Base-by-base conservation (phyloP, 2,888 invertebrate species). In the Julus scandinavius region DNA sequence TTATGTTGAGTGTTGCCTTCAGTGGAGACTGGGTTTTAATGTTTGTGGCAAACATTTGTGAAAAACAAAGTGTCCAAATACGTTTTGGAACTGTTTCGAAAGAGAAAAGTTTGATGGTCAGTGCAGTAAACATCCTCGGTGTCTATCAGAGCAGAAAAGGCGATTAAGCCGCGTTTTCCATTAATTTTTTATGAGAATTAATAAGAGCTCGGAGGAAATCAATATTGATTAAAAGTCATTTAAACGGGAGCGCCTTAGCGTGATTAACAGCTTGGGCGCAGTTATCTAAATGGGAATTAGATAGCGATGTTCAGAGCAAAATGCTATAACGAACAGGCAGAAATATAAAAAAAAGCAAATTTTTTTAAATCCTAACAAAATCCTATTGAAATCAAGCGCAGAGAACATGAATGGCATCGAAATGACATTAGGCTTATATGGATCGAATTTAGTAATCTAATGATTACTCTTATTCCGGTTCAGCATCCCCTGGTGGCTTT, bases 141-240 rank as follows among this genome's bases (percentile, higher is more conserved):
- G 29, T 7, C 0, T 20, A 72, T 9, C 29, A 20, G 72, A 29
- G 29, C 29, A 29, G 29, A 72, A 29, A 6, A 29, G 29, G 20
- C 72, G 72, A 72, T 72, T 5, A 20, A 72, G 29, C 20, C 7
- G 72, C 72, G 20, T 72, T 72, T 72, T 72, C 72, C 72, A 72
- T 72, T 72, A 72, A 72, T 72, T 72, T 72, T 72, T 72, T 72
- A 72, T 29, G 4, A 11, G 72, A 72, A 72, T 72, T 72, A 72
- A 72, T 72, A 29, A 72, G 72, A 72, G 20, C 72, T 29, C 9
- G 9, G 72, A 72, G 72, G 72, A 72, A 72, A 72, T 72, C 72
- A 72, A 72, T 72, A 72, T 72, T 72, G 72, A 72, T 72, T 72
- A 72, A 72, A 72, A 72, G 72, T 72, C 72, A 72, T 72, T 72